Evolutionary conservation across 2,113 vertebrate species (phyloP).

Genomic region (Tupaia tana): DNA sequence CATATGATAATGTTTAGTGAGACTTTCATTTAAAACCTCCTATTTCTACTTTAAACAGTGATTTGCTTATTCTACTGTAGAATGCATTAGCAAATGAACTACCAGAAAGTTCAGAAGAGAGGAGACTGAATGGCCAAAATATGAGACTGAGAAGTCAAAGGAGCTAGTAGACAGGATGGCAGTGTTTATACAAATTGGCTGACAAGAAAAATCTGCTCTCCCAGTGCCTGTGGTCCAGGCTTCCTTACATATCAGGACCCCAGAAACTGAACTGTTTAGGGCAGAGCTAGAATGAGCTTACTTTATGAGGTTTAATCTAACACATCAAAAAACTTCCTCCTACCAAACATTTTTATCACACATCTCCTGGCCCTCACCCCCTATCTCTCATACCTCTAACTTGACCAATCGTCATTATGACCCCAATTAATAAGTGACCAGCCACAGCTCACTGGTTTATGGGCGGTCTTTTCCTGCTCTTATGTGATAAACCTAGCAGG

Average conservation of each 20-base stretch:
- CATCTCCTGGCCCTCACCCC: rapidly evolving
- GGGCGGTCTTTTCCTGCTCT: not conserved
- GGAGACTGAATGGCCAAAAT: too few species aligned
- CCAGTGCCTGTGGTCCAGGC: too few species aligned
- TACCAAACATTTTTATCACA: not conserved
- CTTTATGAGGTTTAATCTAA: not conserved
- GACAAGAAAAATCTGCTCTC: not conserved
- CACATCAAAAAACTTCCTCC: not conserved
- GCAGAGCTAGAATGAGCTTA: not conserved
- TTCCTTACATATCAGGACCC: not conserved
- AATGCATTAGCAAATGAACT: not conserved
- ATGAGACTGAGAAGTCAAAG: not conserved
- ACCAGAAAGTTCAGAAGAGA: not conserved
- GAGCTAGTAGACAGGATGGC: not conserved
- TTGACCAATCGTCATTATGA: not conserved
- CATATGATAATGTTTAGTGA: not conserved
- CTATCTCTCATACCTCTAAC: not conserved
- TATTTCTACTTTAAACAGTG: not conserved
- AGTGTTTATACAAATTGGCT: not conserved
- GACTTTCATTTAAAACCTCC: not conserved
- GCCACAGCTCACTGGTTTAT: not conserved
- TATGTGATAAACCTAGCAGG: not conserved
- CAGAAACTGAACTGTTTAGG: not conserved
- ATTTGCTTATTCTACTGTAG: not conserved
- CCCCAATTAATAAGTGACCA: not conserved